phyloP scores from a whole-genome alignment of 2,797 vertebrate species.

The Cyprinodon diabolis region DNA sequence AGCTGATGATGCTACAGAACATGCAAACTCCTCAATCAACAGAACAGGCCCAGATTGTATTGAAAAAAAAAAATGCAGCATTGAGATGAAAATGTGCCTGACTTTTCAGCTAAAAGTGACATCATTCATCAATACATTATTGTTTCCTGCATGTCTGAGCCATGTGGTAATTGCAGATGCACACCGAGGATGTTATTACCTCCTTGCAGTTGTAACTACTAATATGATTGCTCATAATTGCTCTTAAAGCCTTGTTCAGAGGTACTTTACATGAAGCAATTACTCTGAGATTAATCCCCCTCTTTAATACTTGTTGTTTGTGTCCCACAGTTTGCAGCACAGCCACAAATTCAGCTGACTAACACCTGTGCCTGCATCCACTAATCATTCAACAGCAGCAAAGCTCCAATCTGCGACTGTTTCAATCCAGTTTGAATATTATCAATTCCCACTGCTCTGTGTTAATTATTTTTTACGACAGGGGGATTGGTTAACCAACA shows the following conservation, averaged over 20 bases:
- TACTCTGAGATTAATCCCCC: slow-evolving; percentile 85
- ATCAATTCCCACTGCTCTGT: slow-evolving; percentile 61
- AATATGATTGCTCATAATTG: slow-evolving; percentile 92
- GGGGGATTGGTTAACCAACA: slow-evolving; percentile 61
- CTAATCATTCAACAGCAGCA: slow-evolving; percentile 29
- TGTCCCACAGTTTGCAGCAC: slow-evolving; percentile 70
- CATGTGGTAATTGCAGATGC: slow-evolving; percentile 78
- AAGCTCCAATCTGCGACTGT: slow-evolving; percentile 34
- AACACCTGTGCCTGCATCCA: background rate
- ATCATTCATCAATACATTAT: slow-evolving; percentile 7
- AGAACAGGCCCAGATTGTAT: slow-evolving; percentile 6
- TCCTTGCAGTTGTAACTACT: slow-evolving; percentile 77
- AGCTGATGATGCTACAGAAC: slow-evolving; percentile 45
- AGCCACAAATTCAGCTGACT: slow-evolving; percentile 15
- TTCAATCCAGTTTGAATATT: slow-evolving; percentile 65
- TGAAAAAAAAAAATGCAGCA: background rate
- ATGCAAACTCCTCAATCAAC: slow-evolving; percentile 20
- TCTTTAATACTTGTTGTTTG: slow-evolving; percentile 84
- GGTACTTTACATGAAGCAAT: slow-evolving; percentile 84
- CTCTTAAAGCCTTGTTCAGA: slow-evolving; percentile 85
- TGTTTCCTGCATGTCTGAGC: slow-evolving; percentile 24
- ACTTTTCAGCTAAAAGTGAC: background rate
- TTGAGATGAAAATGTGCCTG: background rate
- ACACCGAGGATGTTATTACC: slow-evolving; percentile 81
- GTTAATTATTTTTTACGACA: slow-evolving; percentile 80